These are phyloP conservation scores for Panopea generosa DNA, from an alignment of 2,888 invertebrate species.

Conservation along the genomic window DNA sequence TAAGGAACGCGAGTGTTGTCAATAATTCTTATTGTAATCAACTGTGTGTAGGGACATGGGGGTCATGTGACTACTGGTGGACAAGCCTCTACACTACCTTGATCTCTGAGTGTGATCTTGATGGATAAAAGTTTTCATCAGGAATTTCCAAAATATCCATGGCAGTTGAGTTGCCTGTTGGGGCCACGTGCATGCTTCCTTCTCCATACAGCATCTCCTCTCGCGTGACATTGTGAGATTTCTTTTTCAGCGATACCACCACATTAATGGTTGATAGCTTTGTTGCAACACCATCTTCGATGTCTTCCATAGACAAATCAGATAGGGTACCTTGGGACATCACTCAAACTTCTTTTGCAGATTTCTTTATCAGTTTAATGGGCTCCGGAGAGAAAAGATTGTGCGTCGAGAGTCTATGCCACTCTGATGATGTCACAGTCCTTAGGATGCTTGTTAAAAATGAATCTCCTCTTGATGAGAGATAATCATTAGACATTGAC, in stretches of 20 bases:
- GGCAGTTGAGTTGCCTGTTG: slow-evolving; percentile 21
- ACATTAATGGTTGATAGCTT: slow-evolving; percentile 34
- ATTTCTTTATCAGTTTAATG: background rate
- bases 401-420: slow-evolving; percentile 37
- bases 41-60: no score
- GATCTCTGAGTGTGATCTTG: no score
- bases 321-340: background rate
- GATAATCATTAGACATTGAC: slow-evolving; percentile 24
- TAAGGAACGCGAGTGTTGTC: no score
- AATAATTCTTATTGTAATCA: no score
- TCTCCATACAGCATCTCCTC: slow-evolving; percentile 60
- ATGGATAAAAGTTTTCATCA: no score
- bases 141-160: slow-evolving; percentile 9
- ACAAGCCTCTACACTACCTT: no score
- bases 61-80: no score
- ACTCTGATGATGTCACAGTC: slow-evolving; percentile 50
- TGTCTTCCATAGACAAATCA: background rate
- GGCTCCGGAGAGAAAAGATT: slow-evolving; percentile 32
- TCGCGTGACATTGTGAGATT: slow-evolving; percentile 41
- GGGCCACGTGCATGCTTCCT: slow-evolving; percentile 12
- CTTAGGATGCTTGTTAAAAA: slow-evolving; percentile 51
- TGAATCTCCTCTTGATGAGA: slow-evolving; percentile 34
- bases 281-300: background rate
- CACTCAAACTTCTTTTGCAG: background rate
- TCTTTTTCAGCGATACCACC: slow-evolving; percentile 51